A percentile compares a stretch with the other conserved stretches of the same genome.
Evolutionary conservation across 92 coral and sea anemone genomes (phyloP).

Genomic region (Plumapathes pennacea): DNA sequence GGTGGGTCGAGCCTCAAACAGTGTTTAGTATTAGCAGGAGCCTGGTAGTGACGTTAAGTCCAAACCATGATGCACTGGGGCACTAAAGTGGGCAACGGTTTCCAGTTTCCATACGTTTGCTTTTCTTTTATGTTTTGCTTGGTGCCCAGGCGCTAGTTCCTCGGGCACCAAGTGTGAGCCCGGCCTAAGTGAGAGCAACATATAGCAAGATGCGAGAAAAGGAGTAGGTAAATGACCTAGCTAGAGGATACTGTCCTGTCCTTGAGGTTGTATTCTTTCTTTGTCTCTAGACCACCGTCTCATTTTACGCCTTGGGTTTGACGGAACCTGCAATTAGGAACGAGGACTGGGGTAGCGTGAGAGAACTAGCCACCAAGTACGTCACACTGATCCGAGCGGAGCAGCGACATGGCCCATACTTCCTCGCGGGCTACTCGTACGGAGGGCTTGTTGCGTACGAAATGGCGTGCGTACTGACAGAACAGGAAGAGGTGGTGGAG

Average conservation of each 20-base stretch:
- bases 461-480: slow-evolving; percentile 26
- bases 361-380: slow-evolving; percentile 60
- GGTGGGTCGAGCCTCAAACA: slow-evolving; percentile 17
- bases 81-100: too few relatives aligned
- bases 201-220: too few relatives aligned
- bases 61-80: too few relatives aligned
- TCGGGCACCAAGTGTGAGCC: too few relatives aligned
- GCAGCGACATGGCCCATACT: slow-evolving; percentile 72
- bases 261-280: background rate
- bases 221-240: too few relatives aligned
- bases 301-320: slow-evolving; percentile 64
- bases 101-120: too few relatives aligned
- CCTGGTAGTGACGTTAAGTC: too few relatives aligned
- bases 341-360: slow-evolving; percentile 57
- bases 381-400: slow-evolving; percentile 37
- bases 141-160: too few relatives aligned
- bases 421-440: slow-evolving; percentile 68
- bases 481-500: slow-evolving; percentile 20
- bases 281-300: slow-evolving; percentile 31
- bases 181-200: too few relatives aligned
- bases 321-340: slow-evolving; percentile 49
- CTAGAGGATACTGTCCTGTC: too few relatives aligned
- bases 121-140: too few relatives aligned
- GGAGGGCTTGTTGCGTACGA: slow-evolving; percentile 62
- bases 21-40: too few relatives aligned